Percentiles rank a stretch among this genome's conserved stretches.
Evolutionary conservation across 2,797 vertebrate species (phyloP).

Genomic region (Syngnathus acus): DNA sequence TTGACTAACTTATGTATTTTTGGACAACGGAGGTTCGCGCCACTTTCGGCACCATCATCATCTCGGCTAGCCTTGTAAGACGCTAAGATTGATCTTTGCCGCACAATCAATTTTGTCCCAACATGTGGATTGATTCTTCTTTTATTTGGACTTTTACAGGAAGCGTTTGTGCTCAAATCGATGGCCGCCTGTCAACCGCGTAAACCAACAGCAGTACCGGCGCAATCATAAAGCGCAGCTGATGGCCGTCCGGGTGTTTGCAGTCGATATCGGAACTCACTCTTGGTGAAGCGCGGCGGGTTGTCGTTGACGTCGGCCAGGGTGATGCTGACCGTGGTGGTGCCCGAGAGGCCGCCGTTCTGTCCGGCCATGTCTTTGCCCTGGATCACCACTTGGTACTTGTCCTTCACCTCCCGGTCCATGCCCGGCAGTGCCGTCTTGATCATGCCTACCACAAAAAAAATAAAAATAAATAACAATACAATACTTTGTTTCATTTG

Average conservation of each 20-base stretch:
- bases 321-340: slow-evolving; percentile 89
- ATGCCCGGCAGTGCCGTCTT: slow-evolving; percentile 91
- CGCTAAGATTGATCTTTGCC: no score
- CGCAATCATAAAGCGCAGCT: slow-evolving; percentile 63
- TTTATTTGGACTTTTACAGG: neutral
- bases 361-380: slow-evolving; percentile 98
- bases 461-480: neutral
- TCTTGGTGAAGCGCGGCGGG: slow-evolving; percentile 89
- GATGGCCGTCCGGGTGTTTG: slow-evolving; percentile 14
- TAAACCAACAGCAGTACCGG: slow-evolving; percentile 53
- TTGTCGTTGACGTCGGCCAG: slow-evolving; percentile 91
- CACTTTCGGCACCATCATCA: no score
- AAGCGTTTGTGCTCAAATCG: neutral
- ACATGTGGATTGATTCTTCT: neutral
- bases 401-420: slow-evolving; percentile 90
- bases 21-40: no score
- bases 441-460: slow-evolving; percentile 76
- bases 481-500: no score
- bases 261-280: slow-evolving; percentile 60
- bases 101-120: neutral
- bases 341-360: slow-evolving; percentile 93
- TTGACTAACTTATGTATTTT: no score
- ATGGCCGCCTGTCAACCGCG: neutral
- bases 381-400: slow-evolving; percentile 95
- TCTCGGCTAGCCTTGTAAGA: no score